Base-by-base conservation (phyloP, 2,888 invertebrate species). In the Hylaea fasciaria region DNA sequence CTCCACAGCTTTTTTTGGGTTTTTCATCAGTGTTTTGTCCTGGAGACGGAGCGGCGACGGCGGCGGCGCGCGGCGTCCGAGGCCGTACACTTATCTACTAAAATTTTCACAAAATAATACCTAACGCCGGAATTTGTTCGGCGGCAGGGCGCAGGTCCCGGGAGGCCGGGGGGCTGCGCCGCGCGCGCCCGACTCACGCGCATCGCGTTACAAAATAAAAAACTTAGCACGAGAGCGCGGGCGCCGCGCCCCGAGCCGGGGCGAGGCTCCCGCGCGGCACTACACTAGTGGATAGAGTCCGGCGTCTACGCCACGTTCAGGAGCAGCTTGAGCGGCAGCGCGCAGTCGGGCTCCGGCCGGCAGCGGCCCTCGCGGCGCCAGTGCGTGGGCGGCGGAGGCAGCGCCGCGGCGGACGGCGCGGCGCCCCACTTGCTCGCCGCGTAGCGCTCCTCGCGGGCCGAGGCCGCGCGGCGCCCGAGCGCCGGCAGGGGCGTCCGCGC, bases 361-460 rank as follows among this genome's bases (percentile, higher is more conserved):
- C 93, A 92, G 76, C 89, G 88, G 72, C 88, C 89, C 57, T 85
- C 88, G 73, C 86, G 87, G 71, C 85, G 94, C 97, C 97, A 97
- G 87, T 95, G 96, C 69, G 94, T 93, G 62, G 97, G 97, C 74
- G 97, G 97, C 82, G 95, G 95, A 62, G 97, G 97, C 78, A 97
- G 89, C 67, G 95, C 95, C 73, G 94, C 94, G 45, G 97, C 96
- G 59, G 96, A 94, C 51, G 97, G 97, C 56, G 97, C 95, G 72
- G 96, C 96, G 78, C 96, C 96, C 93, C 96, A 97, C 86, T 96
- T 96, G 82, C 96, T 95, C 80, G 95, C 96, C 68, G 96, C 96
- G 83, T 87, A 89, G 68, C 90, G 87, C 74, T 89, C 89, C 56
- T 82, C 82, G 43, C 87, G 81, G 58, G 82, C 76, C 65, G 59